A percentile compares a stretch with the other conserved stretches of the same genome.
These are phyloP conservation scores for Andrena camellia DNA, from an alignment of 2,888 invertebrate species.

Conservation along the genomic window DNA sequence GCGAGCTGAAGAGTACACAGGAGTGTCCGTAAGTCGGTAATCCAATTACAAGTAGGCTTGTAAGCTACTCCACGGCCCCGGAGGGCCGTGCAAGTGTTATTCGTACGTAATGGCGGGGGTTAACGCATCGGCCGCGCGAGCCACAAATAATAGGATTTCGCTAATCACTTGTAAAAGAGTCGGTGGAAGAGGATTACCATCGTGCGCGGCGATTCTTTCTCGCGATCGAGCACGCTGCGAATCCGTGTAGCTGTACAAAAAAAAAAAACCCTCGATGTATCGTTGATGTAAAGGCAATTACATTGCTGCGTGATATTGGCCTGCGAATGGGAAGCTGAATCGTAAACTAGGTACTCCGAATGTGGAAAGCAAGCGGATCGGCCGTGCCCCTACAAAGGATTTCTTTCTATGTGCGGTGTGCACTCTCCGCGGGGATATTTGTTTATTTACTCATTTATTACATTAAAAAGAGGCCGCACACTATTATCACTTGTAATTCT, in stretches of 20 bases:
- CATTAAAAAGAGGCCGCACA: no score
- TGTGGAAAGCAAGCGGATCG: neutral
- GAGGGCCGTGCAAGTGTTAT: constrained; percentile 59
- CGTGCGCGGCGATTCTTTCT: constrained; percentile 30
- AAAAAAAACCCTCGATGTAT: neutral
- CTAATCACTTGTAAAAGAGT: constrained; percentile 59
- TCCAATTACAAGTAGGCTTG: constrained; percentile 68
- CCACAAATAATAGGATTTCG: constrained; percentile 66
- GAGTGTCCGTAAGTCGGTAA: constrained; percentile 63
- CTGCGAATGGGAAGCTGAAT: neutral
- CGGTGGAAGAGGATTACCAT: constrained; percentile 21
- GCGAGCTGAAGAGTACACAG: constrained; percentile 33
- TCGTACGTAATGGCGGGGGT: constrained; percentile 55
- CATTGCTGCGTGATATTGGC: neutral
- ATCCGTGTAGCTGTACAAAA: neutral
- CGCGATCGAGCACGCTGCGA: neutral
- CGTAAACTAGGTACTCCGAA: neutral
- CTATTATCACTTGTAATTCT: no score
- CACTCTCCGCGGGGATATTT: no score
- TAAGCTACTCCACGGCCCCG: constrained; percentile 37
- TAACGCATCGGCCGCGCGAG: constrained; percentile 50
- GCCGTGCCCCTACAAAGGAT: neutral
- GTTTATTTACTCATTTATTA: no score
- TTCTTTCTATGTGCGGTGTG: no score
- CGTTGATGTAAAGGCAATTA: constrained; percentile 4